Base-by-base conservation (phyloP, 2,797 vertebrate genomes). In the Crax fasciolata region DNA sequence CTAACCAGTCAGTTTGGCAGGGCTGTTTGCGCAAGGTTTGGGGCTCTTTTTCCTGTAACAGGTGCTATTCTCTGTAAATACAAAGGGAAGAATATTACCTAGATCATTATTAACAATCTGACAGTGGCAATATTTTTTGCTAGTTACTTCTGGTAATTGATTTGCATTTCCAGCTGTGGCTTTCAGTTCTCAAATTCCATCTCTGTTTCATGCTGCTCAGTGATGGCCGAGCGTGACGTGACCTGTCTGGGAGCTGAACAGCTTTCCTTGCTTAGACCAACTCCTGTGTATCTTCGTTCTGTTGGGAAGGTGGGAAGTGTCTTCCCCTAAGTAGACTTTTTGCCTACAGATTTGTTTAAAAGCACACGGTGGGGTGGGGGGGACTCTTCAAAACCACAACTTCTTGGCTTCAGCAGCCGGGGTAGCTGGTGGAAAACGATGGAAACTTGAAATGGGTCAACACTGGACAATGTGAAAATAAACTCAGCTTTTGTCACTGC, bases 31-130 rank as follows among this genome's bases (percentile, higher is more conserved):
- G 54, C 94, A 75, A 93, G 93, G 43, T 96, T 96, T 97, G 83
- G 75, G 65, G 3, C 82, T 89, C 89, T 24, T 93, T 91, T 93
- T 95, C 62, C 96, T 96, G 93, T 96, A 96, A 97, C 87, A 96
- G 97, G 98, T 98, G 98, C 98, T 98, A 96, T 92, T 96, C 81
- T 63, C 35, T 98, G 94, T 98, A 98, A 97, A 97, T 97, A 96
- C 82, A 92, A 97, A 97, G 86, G 95, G 87, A 97, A 93, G 52
- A 94, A 75, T 67, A 68, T 85, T 86, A 66, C 92, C 92, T 97
- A 86, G 82, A 87, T 93, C 84, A 84, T 93, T 75, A 92, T 96
- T 96, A 88, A 92, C 89, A 91, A 94, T 95, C 95, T 95, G 94
- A 95, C 86, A 74, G 93, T 95, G 92, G 84, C 93, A 95, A 93